phyloP scores from a whole-genome alignment of 1,140 invertebrate genomes.

The Calephelis nemesis region DNA sequence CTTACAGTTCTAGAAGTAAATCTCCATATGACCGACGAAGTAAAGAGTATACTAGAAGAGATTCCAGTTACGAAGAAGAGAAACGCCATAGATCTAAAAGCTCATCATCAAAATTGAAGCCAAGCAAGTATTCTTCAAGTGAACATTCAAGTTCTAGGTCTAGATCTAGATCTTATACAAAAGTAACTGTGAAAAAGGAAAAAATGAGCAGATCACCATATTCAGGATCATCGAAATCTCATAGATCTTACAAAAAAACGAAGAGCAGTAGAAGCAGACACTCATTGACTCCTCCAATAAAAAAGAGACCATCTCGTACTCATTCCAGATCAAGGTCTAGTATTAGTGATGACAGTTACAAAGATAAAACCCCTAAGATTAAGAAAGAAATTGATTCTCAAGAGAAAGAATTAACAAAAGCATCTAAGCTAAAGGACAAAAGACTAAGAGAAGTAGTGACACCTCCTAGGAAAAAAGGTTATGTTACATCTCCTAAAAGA shows the following conservation, averaged over 20 bases:
- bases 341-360: slow-evolving; percentile 35
- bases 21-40: slow-evolving; percentile 54
- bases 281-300: slow-evolving; percentile 52
- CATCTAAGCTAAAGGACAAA: slow-evolving; percentile 38
- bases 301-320: slow-evolving; percentile 42
- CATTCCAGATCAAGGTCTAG: slow-evolving; percentile 39
- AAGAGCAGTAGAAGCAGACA: slow-evolving; percentile 35
- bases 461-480: slow-evolving; percentile 37
- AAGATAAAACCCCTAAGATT: slow-evolving; percentile 39
- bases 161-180: slow-evolving; percentile 56
- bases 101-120: slow-evolving; percentile 43
- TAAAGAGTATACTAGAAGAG: slow-evolving; percentile 52
- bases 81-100: slow-evolving; percentile 48
- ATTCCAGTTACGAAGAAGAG: slow-evolving; percentile 50
- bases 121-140: slow-evolving; percentile 53
- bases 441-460: slow-evolving; percentile 42
- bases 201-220: slow-evolving; percentile 44
- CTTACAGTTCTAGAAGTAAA: slow-evolving; percentile 53
- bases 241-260: slow-evolving; percentile 54
- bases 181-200: slow-evolving; percentile 40
- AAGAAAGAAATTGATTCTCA: slow-evolving; percentile 29
- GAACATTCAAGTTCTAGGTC: slow-evolving; percentile 55
- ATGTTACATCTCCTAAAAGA: slow-evolving; percentile 38
- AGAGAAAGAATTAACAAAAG: slow-evolving; percentile 35
- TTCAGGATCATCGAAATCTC: background rate